phyloP scores from a whole-genome alignment of 1,140 invertebrate species.

The Caenorhabditis briggsae region DNA sequence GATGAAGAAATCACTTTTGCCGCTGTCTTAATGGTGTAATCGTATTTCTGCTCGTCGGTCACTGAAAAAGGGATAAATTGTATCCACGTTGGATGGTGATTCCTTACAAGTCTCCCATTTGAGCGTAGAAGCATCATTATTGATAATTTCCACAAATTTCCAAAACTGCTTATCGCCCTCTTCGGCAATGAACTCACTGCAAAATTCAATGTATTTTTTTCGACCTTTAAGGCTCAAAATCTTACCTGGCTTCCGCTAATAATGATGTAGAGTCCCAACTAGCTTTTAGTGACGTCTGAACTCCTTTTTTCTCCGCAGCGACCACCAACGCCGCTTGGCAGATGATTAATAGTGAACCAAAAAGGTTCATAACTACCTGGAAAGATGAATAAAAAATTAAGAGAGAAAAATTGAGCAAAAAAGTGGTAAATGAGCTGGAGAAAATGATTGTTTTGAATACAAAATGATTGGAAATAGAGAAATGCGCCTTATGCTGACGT shows the following conservation, averaged over 20 bases:
- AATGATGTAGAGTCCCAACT: conserved; percentile 76
- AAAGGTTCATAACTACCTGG: conserved; percentile 28
- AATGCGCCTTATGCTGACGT: conserved; percentile 18
- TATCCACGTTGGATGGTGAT: background rate
- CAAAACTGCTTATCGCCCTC: conserved; percentile 70
- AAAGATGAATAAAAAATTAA: background rate
- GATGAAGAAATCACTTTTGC: conserved; percentile 50
- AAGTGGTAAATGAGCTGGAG: background rate
- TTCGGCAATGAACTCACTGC: conserved; percentile 75
- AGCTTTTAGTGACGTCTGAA: conserved; percentile 71
- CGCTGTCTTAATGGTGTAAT: conserved; percentile 68
- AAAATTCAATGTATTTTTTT: conserved; percentile 31
- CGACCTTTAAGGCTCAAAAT: background rate
- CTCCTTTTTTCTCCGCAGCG: conserved; percentile 67
- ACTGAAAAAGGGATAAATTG: conserved; percentile 58
- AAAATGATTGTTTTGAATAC: background rate
- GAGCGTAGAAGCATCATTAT: conserved; percentile 31
- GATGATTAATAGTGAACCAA: conserved; percentile 19
- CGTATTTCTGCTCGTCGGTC: conserved; percentile 72
- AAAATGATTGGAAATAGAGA: background rate
- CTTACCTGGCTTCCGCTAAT: conserved; percentile 75
- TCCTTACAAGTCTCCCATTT: conserved; percentile 64
- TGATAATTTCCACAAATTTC: conserved; percentile 67
- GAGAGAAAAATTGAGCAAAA: background rate
- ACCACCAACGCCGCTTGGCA: background rate